Evolutionary conservation across 2,888 invertebrate genomes (phyloP).

Genomic region (Napeogenes sylphis): DNA sequence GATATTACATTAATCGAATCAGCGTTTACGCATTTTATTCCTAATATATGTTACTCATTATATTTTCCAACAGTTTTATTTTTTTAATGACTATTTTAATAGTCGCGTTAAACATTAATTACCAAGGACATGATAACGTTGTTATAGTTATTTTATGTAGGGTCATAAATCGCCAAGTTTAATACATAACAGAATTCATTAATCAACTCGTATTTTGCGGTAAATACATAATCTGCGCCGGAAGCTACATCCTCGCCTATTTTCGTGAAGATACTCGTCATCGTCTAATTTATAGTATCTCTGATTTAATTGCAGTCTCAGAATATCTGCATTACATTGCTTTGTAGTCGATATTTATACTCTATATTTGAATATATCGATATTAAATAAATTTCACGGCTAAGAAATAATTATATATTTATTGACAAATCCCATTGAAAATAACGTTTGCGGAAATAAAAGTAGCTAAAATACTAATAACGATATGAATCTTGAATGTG

Average conservation of each 20-base stretch:
- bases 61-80: too few relatives aligned
- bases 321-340: too few relatives aligned
- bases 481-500: neutral
- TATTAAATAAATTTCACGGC: too few relatives aligned
- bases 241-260: slow-evolving; percentile 1
- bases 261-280: neutral
- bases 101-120: neutral
- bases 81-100: neutral
- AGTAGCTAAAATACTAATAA: neutral
- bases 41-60: too few relatives aligned
- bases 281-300: neutral
- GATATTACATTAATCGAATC: too few relatives aligned
- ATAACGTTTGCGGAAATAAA: too few relatives aligned
- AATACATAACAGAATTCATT: neutral
- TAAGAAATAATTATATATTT: too few relatives aligned
- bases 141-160: slow-evolving; percentile 1
- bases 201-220: slow-evolving; percentile 4
- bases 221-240: neutral
- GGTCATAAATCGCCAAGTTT: slow-evolving; percentile 1
- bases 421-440: too few relatives aligned
- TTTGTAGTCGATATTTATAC: too few relatives aligned
- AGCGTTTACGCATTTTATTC: too few relatives aligned
- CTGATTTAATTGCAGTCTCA: too few relatives aligned
- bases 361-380: too few relatives aligned
- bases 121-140: neutral